These are phyloP conservation scores for Isichthys henryi DNA, from an alignment of 2,113 vertebrate genomes.

Conservation along the genomic window DNA sequence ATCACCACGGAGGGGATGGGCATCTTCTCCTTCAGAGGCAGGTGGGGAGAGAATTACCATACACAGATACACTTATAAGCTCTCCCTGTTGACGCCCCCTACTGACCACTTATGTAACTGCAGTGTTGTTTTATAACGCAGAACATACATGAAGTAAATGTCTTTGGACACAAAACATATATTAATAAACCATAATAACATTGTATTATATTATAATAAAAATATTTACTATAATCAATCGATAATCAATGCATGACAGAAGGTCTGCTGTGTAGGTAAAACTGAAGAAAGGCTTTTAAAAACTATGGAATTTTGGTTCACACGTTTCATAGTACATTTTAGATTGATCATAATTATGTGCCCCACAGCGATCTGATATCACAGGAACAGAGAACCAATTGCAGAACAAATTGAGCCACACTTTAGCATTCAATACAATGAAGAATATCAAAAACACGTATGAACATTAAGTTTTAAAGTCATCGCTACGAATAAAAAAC, in stretches of 20 bases:
- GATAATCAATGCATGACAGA: not conserved
- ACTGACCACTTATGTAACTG: not conserved
- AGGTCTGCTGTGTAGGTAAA: not conserved
- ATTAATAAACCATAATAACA: not conserved
- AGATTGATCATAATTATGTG: not conserved
- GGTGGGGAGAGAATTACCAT: not conserved
- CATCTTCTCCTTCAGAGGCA: constrained; percentile 67
- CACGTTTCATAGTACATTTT: not conserved
- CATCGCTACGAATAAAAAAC: not conserved
- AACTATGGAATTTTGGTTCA: not conserved
- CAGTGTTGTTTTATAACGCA: not conserved
- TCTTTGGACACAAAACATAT: not conserved
- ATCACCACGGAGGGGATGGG: constrained; percentile 86
- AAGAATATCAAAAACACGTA: not conserved
- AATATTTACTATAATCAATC: not conserved
- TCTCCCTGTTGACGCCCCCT: not conserved
- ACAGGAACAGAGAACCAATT: not conserved
- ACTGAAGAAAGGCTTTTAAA: not conserved
- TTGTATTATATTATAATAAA: not conserved
- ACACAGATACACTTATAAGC: not conserved
- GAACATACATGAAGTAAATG: not conserved
- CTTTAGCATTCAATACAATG: not conserved
- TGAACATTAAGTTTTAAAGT: not conserved
- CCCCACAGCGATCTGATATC: not conserved
- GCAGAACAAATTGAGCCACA: not conserved